Evolutionary conservation across 53 echinoderm and acorn worm genomes (phyloP).

Genomic region (Patiria pectinifera): DNA sequence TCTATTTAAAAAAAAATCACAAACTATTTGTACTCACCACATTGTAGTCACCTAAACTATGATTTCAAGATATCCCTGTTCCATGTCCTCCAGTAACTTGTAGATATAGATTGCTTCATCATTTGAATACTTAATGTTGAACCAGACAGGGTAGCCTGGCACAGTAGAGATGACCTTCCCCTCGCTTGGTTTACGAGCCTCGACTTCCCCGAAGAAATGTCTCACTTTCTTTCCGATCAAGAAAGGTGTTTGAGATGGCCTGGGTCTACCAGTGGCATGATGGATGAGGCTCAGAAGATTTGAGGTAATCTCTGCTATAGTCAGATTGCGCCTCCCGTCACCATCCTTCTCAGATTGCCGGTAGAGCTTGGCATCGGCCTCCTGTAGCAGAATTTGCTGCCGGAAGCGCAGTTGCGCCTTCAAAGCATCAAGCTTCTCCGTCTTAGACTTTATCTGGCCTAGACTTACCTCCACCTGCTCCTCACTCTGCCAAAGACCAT

Average conservation of each 20-base stretch:
- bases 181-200: conserved; percentile 38
- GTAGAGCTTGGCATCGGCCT: conserved; percentile 49
- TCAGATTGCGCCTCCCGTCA: conserved; percentile 20
- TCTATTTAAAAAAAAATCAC: background rate
- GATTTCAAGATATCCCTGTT: conserved; percentile 23
- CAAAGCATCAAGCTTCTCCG: conserved; percentile 56
- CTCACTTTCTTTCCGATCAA: conserved; percentile 50
- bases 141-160: conserved; percentile 61
- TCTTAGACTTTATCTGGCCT: conserved; percentile 31
- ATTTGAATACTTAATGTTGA: conserved; percentile 57
- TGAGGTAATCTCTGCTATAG: conserved; percentile 43
- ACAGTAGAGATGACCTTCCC: conserved; percentile 66
- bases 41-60: background rate
- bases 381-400: conserved; percentile 54
- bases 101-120: conserved; percentile 49
- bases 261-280: conserved; percentile 1
- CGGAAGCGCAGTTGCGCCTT: conserved; percentile 65
- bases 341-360: conserved; percentile 7
- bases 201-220: conserved; percentile 26
- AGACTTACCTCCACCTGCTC: conserved; percentile 43
- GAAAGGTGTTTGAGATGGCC: conserved; percentile 20
- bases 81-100: conserved; percentile 64
- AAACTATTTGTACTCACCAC: background rate
- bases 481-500: conserved; percentile 54
- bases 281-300: no score